Percentiles rank a stretch among this genome's conserved stretches.
phyloP scores from a whole-genome alignment of 2,888 invertebrate genomes.

The Oligia strigilis region DNA sequence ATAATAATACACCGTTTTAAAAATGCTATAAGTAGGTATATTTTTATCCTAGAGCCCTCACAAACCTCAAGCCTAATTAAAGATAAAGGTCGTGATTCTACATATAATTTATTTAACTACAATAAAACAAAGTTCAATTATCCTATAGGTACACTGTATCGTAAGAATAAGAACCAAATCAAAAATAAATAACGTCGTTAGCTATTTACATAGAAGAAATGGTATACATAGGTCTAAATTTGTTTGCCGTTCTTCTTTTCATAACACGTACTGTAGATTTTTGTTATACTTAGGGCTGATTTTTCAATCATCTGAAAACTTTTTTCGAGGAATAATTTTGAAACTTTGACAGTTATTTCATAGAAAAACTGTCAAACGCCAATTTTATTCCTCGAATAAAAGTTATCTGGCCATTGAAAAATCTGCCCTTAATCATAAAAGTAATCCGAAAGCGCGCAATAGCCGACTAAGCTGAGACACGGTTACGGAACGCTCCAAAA shows the following conservation, averaged over 20 bases:
- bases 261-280: not conserved
- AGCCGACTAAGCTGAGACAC: not conserved
- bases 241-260: not conserved
- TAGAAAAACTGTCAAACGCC: too few species aligned
- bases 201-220: not conserved
- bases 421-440: not conserved
- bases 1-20: not conserved
- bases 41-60: not conserved
- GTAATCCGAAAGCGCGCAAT: not conserved
- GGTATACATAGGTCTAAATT: not conserved
- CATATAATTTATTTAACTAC: not conserved
- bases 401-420: too few species aligned
- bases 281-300: too few species aligned
- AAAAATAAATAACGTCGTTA: constrained; percentile 1
- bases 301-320: too few species aligned
- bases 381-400: too few species aligned
- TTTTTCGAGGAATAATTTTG: too few species aligned
- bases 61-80: not conserved
- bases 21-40: not conserved
- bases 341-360: too few species aligned
- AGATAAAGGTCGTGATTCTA: not conserved
- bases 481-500: not conserved
- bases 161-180: not conserved
- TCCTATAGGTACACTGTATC: not conserved
- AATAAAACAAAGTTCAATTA: not conserved